phyloP scores from a whole-genome alignment of 2,888 invertebrate genomes.

The Harmothoe impar region DNA sequence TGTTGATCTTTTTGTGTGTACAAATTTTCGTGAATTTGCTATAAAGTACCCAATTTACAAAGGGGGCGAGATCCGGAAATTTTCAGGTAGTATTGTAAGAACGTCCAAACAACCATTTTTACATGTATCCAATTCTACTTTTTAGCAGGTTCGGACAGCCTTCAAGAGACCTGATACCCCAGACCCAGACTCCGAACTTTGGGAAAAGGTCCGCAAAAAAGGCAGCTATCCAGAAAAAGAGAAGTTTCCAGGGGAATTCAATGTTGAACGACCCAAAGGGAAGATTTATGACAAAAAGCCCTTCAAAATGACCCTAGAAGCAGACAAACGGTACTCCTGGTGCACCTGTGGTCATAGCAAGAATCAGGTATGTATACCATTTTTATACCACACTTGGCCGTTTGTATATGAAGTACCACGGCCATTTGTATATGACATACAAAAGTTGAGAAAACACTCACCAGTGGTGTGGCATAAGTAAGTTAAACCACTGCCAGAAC shows the following conservation, averaged over 20 bases:
- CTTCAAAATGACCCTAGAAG: slow-evolving; percentile 89
- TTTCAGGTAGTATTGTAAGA: no score
- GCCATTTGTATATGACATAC: no score
- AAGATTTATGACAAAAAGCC: slow-evolving; percentile 94
- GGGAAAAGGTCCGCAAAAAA: slow-evolving; percentile 47
- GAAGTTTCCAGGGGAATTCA: slow-evolving; percentile 68
- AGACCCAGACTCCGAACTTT: slow-evolving; percentile 66
- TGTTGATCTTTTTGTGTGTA: no score
- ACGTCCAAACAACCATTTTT: no score
- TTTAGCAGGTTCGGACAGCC: background rate
- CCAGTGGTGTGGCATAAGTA: no score
- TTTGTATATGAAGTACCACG: no score
- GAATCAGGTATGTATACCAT: slow-evolving; percentile 85
- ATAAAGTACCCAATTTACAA: no score
- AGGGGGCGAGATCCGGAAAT: no score
- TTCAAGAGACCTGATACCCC: slow-evolving; percentile 68
- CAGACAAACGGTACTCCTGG: slow-evolving; percentile 92
- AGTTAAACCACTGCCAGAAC: no score
- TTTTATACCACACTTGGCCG: no score
- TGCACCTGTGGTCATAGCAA: slow-evolving; percentile 97
- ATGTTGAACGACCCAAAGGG: slow-evolving; percentile 86
- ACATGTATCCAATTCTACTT: background rate
- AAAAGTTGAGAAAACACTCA: no score
- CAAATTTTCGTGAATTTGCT: no score
- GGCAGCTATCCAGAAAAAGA: slow-evolving; percentile 64